Evolutionary conservation across 2,888 invertebrate species (phyloP).

Genomic region (Trissoscelio sp.): DNA sequence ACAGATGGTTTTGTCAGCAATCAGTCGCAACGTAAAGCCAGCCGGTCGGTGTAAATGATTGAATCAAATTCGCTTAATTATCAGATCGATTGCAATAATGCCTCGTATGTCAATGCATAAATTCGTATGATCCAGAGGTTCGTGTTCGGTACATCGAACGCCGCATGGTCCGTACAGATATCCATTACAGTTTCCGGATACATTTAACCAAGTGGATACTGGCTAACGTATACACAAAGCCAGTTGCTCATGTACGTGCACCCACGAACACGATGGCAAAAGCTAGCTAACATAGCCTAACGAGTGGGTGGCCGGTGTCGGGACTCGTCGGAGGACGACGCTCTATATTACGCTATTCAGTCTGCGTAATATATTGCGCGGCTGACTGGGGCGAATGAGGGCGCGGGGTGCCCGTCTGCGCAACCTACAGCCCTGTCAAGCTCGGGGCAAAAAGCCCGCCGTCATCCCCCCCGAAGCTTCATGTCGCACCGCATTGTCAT

Average conservation of each 20-base stretch:
- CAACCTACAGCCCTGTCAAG: slow-evolving; percentile 36
- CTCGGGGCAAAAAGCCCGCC: slow-evolving; percentile 49
- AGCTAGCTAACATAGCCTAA: slow-evolving; percentile 61
- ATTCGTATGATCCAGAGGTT: slow-evolving; percentile 65
- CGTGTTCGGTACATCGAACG: slow-evolving; percentile 61
- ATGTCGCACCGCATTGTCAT: slow-evolving; percentile 70
- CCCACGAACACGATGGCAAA: slow-evolving; percentile 53
- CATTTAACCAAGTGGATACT: slow-evolving; percentile 72
- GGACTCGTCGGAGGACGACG: slow-evolving; percentile 38
- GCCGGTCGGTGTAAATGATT: slow-evolving; percentile 57
- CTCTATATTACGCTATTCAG: slow-evolving; percentile 66
- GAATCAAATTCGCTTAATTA: slow-evolving; percentile 66
- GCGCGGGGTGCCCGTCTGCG: slow-evolving; percentile 11
- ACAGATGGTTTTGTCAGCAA: slow-evolving; percentile 50
- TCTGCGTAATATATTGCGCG: slow-evolving; percentile 66
- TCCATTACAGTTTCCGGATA: slow-evolving; percentile 73
- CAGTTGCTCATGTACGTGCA: slow-evolving; percentile 26
- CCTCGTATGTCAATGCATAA: slow-evolving; percentile 65
- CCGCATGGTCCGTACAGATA: slow-evolving; percentile 68
- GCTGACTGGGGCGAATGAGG: slow-evolving; percentile 7
- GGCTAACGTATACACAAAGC: slow-evolving; percentile 33
- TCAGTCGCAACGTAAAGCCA: slow-evolving; percentile 44
- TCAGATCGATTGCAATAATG: slow-evolving; percentile 63
- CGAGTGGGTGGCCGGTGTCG: slow-evolving; percentile 65
- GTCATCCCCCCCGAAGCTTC: slow-evolving; percentile 5